A percentile compares a stretch with the other conserved stretches of the same genome.
phyloP scores from a whole-genome alignment of 2,888 invertebrate genomes.

The Colostygia pectinataria region DNA sequence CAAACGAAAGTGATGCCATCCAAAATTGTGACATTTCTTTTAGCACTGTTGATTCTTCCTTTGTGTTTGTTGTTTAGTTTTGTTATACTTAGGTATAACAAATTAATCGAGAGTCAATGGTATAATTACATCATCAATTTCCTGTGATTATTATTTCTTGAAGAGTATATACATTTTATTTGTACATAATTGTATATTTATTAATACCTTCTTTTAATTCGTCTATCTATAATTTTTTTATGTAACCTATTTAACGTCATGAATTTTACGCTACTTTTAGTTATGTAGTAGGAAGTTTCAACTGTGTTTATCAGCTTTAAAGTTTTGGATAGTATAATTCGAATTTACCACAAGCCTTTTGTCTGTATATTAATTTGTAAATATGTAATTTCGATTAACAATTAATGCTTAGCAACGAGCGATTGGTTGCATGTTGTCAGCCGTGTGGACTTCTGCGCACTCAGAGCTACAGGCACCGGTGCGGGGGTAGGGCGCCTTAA shows the following conservation, averaged over 20 bases:
- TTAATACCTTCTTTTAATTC: slow-evolving; percentile 38
- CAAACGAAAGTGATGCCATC: slow-evolving; percentile 60
- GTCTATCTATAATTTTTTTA: slow-evolving; percentile 44
- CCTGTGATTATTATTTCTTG: slow-evolving; percentile 40
- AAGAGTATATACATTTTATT: slow-evolving; percentile 48
- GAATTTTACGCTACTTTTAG: slow-evolving; percentile 7
- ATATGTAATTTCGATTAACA: slow-evolving; percentile 72
- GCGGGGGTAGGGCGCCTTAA: too few species aligned
- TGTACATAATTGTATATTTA: slow-evolving; percentile 75
- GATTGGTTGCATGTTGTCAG: slow-evolving; percentile 65
- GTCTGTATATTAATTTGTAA: slow-evolving; percentile 75
- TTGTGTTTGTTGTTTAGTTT: slow-evolving; percentile 21
- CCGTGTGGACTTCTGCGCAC: slow-evolving; percentile 78
- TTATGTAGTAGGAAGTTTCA: slow-evolving; percentile 50
- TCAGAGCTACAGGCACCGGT: slow-evolving; percentile 39
- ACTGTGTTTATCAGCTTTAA: slow-evolving; percentile 45
- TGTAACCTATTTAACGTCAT: slow-evolving; percentile 28
- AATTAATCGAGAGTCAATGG: too few species aligned
- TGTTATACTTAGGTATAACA: too few species aligned
- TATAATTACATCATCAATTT: slow-evolving; percentile 29
- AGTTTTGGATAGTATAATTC: slow-evolving; percentile 56
- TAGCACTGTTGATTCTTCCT: slow-evolving; percentile 57
- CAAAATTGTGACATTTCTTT: slow-evolving; percentile 48
- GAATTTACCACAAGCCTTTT: slow-evolving; percentile 68
- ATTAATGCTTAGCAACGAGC: slow-evolving; percentile 74